Evolutionary conservation across 2,113 vertebrate genomes (phyloP).

Genomic region (Bolborhynchus lineola): DNA sequence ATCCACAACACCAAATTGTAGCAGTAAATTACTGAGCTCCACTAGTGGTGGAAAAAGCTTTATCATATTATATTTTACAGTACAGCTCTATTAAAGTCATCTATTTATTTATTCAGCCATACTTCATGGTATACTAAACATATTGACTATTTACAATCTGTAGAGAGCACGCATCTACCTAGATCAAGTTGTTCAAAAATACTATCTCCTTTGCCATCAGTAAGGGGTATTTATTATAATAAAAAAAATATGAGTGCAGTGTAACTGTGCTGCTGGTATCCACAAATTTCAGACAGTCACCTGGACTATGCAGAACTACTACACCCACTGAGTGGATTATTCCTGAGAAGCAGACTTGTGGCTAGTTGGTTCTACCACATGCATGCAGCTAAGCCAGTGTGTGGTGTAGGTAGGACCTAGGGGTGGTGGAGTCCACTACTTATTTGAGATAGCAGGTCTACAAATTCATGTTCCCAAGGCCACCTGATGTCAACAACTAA

Average conservation of each 20-base stretch:
- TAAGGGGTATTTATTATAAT: background rate
- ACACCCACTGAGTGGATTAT: background rate
- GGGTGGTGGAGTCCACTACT: background rate
- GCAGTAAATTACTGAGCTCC: conserved; percentile 61
- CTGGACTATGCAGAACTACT: fast-evolving
- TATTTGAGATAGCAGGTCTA: background rate
- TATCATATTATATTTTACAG: conserved; percentile 2
- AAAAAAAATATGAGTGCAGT: background rate
- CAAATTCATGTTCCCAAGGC: background rate
- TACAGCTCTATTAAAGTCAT: background rate
- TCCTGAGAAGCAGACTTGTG: background rate
- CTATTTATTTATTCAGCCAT: conserved; percentile 22
- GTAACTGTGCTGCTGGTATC: background rate
- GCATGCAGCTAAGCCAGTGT: fast-evolving
- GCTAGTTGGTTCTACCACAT: fast-evolving
- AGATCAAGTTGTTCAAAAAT: background rate
- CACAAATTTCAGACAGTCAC: background rate
- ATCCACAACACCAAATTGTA: conserved; percentile 33
- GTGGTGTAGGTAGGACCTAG: fast-evolving
- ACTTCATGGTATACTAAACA: background rate
- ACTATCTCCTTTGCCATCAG: background rate
- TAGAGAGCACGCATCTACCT: background rate
- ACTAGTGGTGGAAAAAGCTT: conserved; percentile 5
- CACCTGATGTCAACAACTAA: background rate
- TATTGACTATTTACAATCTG: background rate